Percentiles rank a stretch among this genome's conserved stretches.
phyloP scores from a whole-genome alignment of 2,888 invertebrate genomes.

The Aleiodes alternator region DNA sequence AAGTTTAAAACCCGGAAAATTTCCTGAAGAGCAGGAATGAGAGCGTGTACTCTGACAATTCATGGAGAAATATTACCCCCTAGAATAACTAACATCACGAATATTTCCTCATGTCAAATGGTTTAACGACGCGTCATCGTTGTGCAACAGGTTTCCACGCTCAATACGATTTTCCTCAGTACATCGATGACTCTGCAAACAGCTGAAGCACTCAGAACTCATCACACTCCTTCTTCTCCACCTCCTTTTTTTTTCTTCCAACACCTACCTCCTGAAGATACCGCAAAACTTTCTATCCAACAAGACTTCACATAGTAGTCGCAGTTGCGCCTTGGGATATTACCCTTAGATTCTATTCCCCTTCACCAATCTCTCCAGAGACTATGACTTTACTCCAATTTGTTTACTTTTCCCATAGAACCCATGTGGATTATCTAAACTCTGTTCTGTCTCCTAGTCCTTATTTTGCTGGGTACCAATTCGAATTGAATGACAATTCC shows the following conservation, averaged over 20 bases:
- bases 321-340: constrained; percentile 19
- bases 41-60: too few relatives aligned
- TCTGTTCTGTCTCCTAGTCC: neutral
- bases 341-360: constrained; percentile 9
- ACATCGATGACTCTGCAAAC: constrained; percentile 26
- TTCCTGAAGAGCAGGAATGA: neutral
- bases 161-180: constrained; percentile 15
- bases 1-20: neutral
- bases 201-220: constrained; percentile 3
- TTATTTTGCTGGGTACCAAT: neutral
- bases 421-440: constrained; percentile 1
- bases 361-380: neutral
- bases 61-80: neutral
- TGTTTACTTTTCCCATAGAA: constrained; percentile 27
- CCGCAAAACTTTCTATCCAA: constrained; percentile 11
- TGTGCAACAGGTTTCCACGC: constrained; percentile 8
- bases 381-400: constrained; percentile 23
- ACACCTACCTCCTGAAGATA: neutral
- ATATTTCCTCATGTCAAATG: constrained; percentile 4
- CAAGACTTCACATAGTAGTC: neutral
- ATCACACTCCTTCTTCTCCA: neutral
- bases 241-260: neutral
- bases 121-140: neutral
- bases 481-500: neutral
- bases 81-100: neutral